Evolutionary conservation across 2,113 vertebrate genomes (phyloP), one percentile per base, ranked within the genome.

Genomic region (Labeo catla): DNA sequence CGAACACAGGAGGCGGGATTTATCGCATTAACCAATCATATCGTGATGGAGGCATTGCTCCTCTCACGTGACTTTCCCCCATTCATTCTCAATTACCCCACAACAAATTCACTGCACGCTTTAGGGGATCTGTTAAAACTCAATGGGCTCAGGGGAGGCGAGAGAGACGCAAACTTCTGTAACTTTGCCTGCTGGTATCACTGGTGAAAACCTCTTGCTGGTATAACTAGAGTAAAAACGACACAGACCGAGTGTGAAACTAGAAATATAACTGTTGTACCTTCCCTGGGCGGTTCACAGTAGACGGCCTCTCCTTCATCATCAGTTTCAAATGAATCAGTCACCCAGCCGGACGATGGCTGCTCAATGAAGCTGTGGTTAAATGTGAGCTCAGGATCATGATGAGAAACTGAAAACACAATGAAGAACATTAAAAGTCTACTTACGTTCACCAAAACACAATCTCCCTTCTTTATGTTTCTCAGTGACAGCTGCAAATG

Each of bases 351-450:
- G 0, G 96, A 95, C 0, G 98, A 99, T 0, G 97, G 97, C 0
- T 96, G 94, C 93, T 99, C 98, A 0, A 99, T 98, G 92, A 99
- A 99, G 92, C 98, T 99, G 93, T 98, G 98, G 93, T 97, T 99
- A 93, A 98, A 99, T 79, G 96, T 98, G 76, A 97, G 92, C 90
- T 99, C 98, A 0, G 95, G 91, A 76, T 99, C 98, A 2, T 99
- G 98, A 87, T 99, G 98, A 39, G 97, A 97, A 19, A 99, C 98
- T 99, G 93, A 78, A 63, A 45, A 16, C 16, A 8, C 43, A 79
- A 87, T 15, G 66, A 6, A 87, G 45, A 47, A 50, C 36, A 68
- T 85, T 68, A 61, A 28, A 66, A 13, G 6, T 49, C 45, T 4
- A 50, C 19, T 43, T 43, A 21, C 10, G 6, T 12, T 65, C 6